phyloP scores from a whole-genome alignment of 1,140 invertebrate species.

The Littorina saxatilis region DNA sequence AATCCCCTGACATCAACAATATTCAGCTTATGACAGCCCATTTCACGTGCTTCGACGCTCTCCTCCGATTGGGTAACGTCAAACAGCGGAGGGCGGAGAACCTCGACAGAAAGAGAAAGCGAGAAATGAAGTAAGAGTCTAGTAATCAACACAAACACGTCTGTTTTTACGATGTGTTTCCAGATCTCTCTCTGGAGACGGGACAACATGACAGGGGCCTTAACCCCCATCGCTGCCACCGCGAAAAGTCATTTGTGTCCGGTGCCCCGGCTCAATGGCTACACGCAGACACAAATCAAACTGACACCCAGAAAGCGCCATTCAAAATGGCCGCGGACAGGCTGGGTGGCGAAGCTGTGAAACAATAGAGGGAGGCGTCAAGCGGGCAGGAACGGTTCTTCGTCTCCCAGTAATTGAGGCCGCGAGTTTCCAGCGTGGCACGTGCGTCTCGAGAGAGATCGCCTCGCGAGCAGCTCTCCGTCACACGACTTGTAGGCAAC shows the following conservation, averaged over 20 bases:
- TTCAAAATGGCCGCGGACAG: constrained; percentile 38
- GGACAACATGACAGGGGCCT: constrained; percentile 9
- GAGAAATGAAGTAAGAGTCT: constrained; percentile 30
- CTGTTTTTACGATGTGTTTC: constrained; percentile 17
- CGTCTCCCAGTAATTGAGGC: constrained; percentile 33
- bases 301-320: constrained; percentile 28
- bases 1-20: too few species aligned
- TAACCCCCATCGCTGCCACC: not conserved
- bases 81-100: too few species aligned
- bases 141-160: constrained; percentile 25
- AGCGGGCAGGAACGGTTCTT: constrained; percentile 4
- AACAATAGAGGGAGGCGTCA: constrained; percentile 34
- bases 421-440: not conserved
- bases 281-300: constrained; percentile 36
- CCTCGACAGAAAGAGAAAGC: not conserved
- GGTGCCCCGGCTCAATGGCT: constrained; percentile 22
- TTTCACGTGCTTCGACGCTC: too few species aligned
- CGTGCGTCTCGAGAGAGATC: constrained; percentile 4
- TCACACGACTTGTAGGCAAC: constrained; percentile 36
- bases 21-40: too few species aligned
- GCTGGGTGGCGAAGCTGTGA: constrained; percentile 22
- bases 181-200: constrained; percentile 22
- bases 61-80: too few species aligned
- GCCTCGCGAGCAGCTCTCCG: constrained; percentile 2
- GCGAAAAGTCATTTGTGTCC: constrained; percentile 34